Base-by-base conservation (phyloP, 2,888 invertebrate species). In the Lumbricus terrestris region DNA sequence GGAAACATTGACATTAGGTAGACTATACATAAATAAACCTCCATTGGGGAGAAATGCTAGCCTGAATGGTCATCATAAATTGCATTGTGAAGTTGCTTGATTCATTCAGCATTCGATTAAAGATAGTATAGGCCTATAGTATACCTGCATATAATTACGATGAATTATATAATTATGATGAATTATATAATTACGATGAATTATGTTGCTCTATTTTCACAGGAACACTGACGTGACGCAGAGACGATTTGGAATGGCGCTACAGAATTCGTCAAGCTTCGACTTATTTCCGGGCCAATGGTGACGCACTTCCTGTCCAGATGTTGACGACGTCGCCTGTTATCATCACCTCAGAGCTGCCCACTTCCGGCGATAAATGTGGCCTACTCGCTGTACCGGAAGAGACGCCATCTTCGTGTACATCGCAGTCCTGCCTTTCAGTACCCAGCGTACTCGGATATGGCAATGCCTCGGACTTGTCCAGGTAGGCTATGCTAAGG, bases 341-440 rank as follows among this genome's bases (percentile, higher is more conserved):
- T 69, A 90, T 91, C 35, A 88, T 90, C 83, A 91, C 90, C 47
- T 54, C 90, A 29, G 90, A 90, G 37, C 85, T 85, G 85, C 35
- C 85, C 85, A 85, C 85, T 85, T 82, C 82, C 40, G 82, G 42
- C 38, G 82, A 37, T 8, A 83, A 90, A 38, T 69, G 54, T 34
- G 47, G 42, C 34, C 90, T 40, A 88, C 90, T 92, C 54, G 89
- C 89, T 69, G 91, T 92, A 35, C 92, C 92, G 35, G 92, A 92
- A 42, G 40, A 42, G 40, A 89, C 90, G 83, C 89, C 91, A 29
- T 90, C 89, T 29, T 90, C 91, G 34, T 90, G 90, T 29, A 37
- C 90, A 8, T 91, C 91, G 16, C 92, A 92, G 34, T 91, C 91
- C 13, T 92, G 91, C 88, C 91, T 92, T 18, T 92, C 92, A 13